phyloP scores from a whole-genome alignment of 2,888 invertebrate species.

The Alsophila aescularia region DNA sequence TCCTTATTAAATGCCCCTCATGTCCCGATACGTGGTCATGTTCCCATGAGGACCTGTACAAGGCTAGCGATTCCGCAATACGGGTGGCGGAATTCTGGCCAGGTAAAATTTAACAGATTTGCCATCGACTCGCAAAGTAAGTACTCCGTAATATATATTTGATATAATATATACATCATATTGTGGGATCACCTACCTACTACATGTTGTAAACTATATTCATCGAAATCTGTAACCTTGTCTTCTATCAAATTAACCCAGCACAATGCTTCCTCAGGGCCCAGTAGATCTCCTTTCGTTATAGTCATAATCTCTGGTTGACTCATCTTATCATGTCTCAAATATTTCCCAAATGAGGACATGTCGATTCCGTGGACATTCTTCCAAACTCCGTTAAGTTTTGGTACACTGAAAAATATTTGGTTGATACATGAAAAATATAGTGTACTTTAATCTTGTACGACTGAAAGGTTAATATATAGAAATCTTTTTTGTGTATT shows the following conservation, averaged over 20 bases:
- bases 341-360: constrained; percentile 85
- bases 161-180: neutral
- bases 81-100: too few relatives aligned
- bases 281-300: constrained; percentile 84
- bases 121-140: too few relatives aligned
- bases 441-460: too few relatives aligned
- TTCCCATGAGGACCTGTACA: too few relatives aligned
- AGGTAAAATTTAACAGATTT: too few relatives aligned
- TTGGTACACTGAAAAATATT: constrained; percentile 81
- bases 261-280: constrained; percentile 86
- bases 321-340: constrained; percentile 85
- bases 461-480: too few relatives aligned
- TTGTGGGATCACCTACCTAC: constrained; percentile 61
- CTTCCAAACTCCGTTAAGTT: constrained; percentile 89
- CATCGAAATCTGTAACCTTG: constrained; percentile 83
- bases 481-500: too few relatives aligned
- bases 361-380: constrained; percentile 92
- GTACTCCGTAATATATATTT: too few relatives aligned
- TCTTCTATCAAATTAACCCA: constrained; percentile 89
- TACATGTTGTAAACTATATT: constrained; percentile 86
- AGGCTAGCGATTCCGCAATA: too few relatives aligned
- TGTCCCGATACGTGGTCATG: too few relatives aligned
- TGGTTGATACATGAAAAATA: too few relatives aligned
- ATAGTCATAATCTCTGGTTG: constrained; percentile 88
- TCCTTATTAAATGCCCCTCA: too few relatives aligned